Base-by-base conservation (phyloP, 2,113 vertebrate species). In the Limanda limanda region DNA sequence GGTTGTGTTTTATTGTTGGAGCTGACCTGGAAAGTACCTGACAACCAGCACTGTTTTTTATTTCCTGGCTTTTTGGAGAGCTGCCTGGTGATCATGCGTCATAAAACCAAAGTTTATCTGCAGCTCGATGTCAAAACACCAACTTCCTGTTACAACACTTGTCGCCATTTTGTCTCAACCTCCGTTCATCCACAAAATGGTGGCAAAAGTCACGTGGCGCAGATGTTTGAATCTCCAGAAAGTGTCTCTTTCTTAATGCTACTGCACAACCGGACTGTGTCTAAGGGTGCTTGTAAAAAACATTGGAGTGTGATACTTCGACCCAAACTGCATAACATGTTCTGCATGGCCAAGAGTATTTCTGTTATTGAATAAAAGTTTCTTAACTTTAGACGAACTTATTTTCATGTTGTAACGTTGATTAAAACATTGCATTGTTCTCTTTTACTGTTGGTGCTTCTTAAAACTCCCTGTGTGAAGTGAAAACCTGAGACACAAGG, bases 11-110 rank as follows among this genome's bases (percentile, higher is more conserved):
- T 71, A 76, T 31, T 71, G 75, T 58, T 25, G 7, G n/a, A 0
- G 25, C 6, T 35, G 20, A 0, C 0, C 60, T 78, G 85, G 80
- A 87, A 89, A 86, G 82, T 88, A 80, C 88, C 88, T 4, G 57
- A 60, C 60, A 4, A 65, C 24, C 58, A 66, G 1, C 25, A 2
- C 0, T 60, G 14, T 15, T 56, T 62, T 61, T 47, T 7, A 51
- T 61, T 61, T 45, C 27, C 23, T 61, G 2, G 0, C 45, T 18
- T 14, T 25, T 58, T 58, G 56, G 55, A 24, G 3, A 4, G 55
- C 25, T 58, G 24, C 27, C 58, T 60, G 74, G 45, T 72, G 51
- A 51, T 8, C n/a, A 2, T 31, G 48, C 24, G 17, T 52, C 74
- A 69, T 45, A 63, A 74, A 73, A 66, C 23, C 27, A 52, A 61